Conservation (phyloP, 2,888 invertebrate species). For the Scelioninae gen. 1 region DNA sequence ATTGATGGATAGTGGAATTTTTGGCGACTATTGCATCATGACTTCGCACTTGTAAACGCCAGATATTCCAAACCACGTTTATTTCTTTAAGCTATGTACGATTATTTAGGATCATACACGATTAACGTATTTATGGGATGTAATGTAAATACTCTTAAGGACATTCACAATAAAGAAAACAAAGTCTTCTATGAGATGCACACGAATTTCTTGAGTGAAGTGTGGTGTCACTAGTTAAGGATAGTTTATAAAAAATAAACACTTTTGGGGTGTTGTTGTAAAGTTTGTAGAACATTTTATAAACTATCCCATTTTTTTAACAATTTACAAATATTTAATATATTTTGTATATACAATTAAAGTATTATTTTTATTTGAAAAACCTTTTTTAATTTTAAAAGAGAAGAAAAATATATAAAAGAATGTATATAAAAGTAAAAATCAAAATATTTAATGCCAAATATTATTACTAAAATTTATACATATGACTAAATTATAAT, state of each 20-base stretch:
- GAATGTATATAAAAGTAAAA: too few species aligned
- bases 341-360: too few species aligned
- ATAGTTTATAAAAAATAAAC: constrained; percentile 23
- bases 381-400: too few species aligned
- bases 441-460: too few species aligned
- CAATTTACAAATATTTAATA: too few species aligned
- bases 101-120: constrained; percentile 72
- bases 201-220: constrained; percentile 33
- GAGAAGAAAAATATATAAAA: too few species aligned
- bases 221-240: neutral
- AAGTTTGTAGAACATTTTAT: too few species aligned
- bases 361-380: too few species aligned
- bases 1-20: neutral
- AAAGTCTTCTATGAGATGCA: constrained; percentile 50
- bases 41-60: constrained; percentile 7
- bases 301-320: too few species aligned
- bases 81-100: constrained; percentile 63
- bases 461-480: too few species aligned
- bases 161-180: constrained; percentile 76
- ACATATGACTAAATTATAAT: too few species aligned
- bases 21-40: constrained; percentile 22
- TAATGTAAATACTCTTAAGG: constrained; percentile 79
- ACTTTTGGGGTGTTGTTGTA: too few species aligned
- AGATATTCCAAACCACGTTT: constrained; percentile 26
- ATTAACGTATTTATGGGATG: constrained; percentile 77